Base-by-base conservation (phyloP, 2,797 vertebrate species). In the Sylvilagus floridanus region DNA sequence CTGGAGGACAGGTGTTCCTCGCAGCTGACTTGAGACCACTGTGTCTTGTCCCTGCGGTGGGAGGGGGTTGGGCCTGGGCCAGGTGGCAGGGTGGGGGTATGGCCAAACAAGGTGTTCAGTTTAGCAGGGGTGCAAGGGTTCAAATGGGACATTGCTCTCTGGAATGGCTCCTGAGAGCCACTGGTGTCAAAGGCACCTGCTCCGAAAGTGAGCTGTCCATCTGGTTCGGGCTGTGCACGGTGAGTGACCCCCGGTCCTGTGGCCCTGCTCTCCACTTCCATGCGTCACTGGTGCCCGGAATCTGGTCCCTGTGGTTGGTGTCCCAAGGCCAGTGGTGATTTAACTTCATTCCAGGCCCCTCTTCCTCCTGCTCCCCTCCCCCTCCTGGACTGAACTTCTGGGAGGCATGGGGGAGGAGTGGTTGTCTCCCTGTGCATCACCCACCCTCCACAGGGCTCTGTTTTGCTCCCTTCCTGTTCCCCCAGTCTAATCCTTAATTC, bases 21-120 rank as follows among this genome's bases (percentile, higher is more conserved):
- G 2, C 2, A 2, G 19, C 0, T 0, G 11, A 65, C 17, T 3
- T 0, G 26, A 47, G 17, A 3, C 17, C 9, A 0, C 2, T 10
- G 50, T 22, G 52, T 54, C 54, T 81, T 37, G 37, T n/a, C 65
- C 5, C 50, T 7, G 52, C 47, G 91, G 71, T 81, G 35, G 30
- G 11, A 4, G 3, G n/a, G 52, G 26, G 17, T 75, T 60, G 69
- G 60, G n/a, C 14, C 75, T 21, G 32, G 90, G 79, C 5, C 7
- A 54, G 50, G 54, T 32, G 82, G 62, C n/a, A 60, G 68, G 85
- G 5, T 22, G 57, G 7, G 24, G 47, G 17, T 68, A 30, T 32
- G 69, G 69, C 32, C 76, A 68, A 60, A 63, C 62, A 50, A 76
- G 21, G 50, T 66, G 57, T 63, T 66, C 0, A 21, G 52, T 42